Evolutionary conservation across 2,888 invertebrate species (phyloP), one percentile per base, ranked within the genome.

Genomic region (Chalcosyrphus nemorum): DNA sequence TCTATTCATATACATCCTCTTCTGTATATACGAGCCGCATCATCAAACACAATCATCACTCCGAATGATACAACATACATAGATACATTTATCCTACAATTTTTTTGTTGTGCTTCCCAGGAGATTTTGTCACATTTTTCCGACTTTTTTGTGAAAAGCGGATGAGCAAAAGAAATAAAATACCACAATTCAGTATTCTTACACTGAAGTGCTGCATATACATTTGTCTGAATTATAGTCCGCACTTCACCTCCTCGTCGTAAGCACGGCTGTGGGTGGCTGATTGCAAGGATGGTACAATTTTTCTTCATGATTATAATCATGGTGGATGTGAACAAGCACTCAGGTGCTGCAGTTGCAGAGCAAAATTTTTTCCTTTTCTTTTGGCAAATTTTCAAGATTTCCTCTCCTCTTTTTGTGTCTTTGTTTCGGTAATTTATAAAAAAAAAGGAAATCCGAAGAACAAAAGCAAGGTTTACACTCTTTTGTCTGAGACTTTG

Each of bases 301-400:
- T 9, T 17, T 24, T 6, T 21, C 45, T 50, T 50, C 19, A 65
- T 72, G 65, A 71, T 57, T 35, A 24, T 32, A 57, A 78, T 45
- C 45, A 4, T 45, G 54, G 4, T 29, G 32, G 24, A 68, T 43
- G 29, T 61, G 17, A 54, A 15, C 24, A 56, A 29, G 65, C 43
- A 65, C 35, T 76, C 50, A 56, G 47, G 56, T 77, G 35, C 29
- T 47, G 70, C 65, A 71, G 54, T 54, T 27, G 43, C 17, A 6
- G 15, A 29, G 43, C 17, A 6, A 11, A 29, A 61, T 78, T 19
- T 47, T 56, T 63, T 47, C 11, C 41, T 56, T n/a, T 38, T 47
- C 15, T 29, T 32, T 65, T 68, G 68, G 76, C 76, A 76, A 50
- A 29, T 35, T 68, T 59, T 76, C 76, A 70, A 70, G 21, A 68